Evolutionary conservation across 2,797 vertebrate genomes (phyloP).

Genomic region (Sparus aurata): DNA sequence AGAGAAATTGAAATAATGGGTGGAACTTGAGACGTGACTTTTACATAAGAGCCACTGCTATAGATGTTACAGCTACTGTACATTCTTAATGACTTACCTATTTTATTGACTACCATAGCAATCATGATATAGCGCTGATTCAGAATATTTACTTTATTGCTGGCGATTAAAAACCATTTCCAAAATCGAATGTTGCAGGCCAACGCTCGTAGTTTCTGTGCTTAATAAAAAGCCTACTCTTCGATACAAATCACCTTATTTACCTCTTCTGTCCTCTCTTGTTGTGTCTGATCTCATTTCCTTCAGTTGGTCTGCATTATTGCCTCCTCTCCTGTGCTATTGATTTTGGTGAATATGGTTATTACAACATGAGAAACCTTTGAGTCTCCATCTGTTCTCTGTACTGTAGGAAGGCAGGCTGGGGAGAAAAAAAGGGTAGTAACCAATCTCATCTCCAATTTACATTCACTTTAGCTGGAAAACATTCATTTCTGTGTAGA

Average conservation of each 20-base stretch:
- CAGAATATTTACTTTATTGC: constrained; percentile 47
- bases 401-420: constrained; percentile 69
- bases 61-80: constrained; percentile 27
- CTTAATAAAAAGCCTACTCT: constrained; percentile 96
- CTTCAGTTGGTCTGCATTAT: constrained; percentile 95
- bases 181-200: constrained; percentile 89
- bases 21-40: constrained; percentile 26
- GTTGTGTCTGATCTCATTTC: constrained; percentile 94
- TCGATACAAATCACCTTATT: constrained; percentile 94
- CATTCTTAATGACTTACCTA: constrained; percentile 36
- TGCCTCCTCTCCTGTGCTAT: constrained; percentile 92
- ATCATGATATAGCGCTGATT: constrained; percentile 54
- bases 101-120: constrained; percentile 44
- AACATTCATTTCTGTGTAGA: constrained; percentile 93
- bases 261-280: constrained; percentile 82
- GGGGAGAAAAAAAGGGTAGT: constrained; percentile 79
- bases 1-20: constrained; percentile 50
- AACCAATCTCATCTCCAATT: constrained; percentile 96
- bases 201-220: constrained; percentile 86
- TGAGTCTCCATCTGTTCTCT: constrained; percentile 86
- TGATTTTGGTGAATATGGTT: constrained; percentile 97
- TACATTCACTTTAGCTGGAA: constrained; percentile 94
- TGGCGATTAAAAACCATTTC: constrained; percentile 29
- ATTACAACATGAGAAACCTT: constrained; percentile 92
- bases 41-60: constrained; percentile 20